Evolutionary conservation across 2,113 vertebrate species (phyloP), one percentile per base, ranked within the genome.

Genomic region (Mastomys coucha): DNA sequence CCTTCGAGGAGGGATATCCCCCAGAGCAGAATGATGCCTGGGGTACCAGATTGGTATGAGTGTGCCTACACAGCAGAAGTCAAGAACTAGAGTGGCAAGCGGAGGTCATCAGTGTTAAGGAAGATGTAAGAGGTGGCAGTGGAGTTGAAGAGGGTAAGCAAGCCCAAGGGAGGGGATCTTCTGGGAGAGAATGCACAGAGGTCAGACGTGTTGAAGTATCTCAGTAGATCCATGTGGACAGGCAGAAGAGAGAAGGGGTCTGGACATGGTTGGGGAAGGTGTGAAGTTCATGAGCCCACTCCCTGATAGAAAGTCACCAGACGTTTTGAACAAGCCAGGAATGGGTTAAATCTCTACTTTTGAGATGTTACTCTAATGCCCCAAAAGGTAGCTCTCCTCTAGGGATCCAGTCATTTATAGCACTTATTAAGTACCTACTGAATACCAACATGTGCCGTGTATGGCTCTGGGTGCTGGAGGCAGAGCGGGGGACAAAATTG

Each of bases 1-100:
- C 49, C 51, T 49, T n/a, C 10, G 11, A 10, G 51, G 63, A 33
- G 13, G 17, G 28, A 10, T 14, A 36, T 10, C 42, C 73, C 42
- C 16, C 10, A 24, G 70, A 16, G 49, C 4, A 45, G 39, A 78
- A 45, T 26, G 60, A 45, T 11, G 31, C 16, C 58, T 19, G 69
- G 56, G 49, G 31, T 17, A 2, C 75, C 42, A 76, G 63, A 42
- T 0, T 2, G 72, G 31, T 31, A 0, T 0, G 39, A 45, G n/a
- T 8, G 42, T 0, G 49, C 53, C 49, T 1, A 39, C 7, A 13
- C 39, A 56, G 82, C 4, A 24, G 65, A 17, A 9, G 7, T 53
- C 76, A 12, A 92, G 56, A 20, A 31, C 89, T 45, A 0, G 3
- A 7, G 45, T n/a, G 69, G 53, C 45, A 33, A 26, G 91, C 49